Conservation (phyloP, 1,140 invertebrate genomes). For the Orius insidiosus region DNA sequence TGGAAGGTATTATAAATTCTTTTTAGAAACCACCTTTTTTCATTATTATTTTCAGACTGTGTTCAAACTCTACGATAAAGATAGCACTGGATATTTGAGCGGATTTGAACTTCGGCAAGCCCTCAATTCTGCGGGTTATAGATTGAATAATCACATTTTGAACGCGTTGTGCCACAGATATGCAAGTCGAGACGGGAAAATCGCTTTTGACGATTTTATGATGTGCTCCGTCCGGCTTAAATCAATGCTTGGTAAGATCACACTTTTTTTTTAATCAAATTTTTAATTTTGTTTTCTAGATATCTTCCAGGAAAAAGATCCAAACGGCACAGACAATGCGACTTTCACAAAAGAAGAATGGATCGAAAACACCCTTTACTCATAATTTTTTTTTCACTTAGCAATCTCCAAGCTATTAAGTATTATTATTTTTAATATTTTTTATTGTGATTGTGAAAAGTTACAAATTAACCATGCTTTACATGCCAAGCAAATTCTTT, state of each 20-base stretch:
- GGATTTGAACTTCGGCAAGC: constrained; percentile 73
- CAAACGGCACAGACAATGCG: constrained; percentile 45
- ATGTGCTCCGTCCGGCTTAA: constrained; percentile 85
- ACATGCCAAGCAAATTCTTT: too few species aligned
- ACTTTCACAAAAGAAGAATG: constrained; percentile 73
- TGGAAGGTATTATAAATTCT: constrained; percentile 56
- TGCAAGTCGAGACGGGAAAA: constrained; percentile 61
- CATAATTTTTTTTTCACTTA: constrained; percentile 27
- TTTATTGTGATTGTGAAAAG: background rate
- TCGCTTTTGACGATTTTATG: constrained; percentile 88
- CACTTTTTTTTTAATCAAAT: constrained; percentile 8
- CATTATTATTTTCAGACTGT: constrained; percentile 43
- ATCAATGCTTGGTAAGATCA: constrained; percentile 75
- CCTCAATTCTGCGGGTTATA: constrained; percentile 72
- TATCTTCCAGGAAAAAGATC: constrained; percentile 56
- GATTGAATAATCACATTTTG: constrained; percentile 74
- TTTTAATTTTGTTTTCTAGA: constrained; percentile 39
- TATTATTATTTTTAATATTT: background rate
- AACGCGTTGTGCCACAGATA: constrained; percentile 81
- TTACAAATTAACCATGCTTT: too few species aligned
- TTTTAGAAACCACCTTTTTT: constrained; percentile 11
- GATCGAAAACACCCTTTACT: constrained; percentile 70
- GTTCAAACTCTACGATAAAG: constrained; percentile 72
- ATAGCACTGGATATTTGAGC: constrained; percentile 61
- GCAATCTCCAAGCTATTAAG: constrained; percentile 4